Conservation (phyloP, 1,140 invertebrate species). For the Euwallacea similis region DNA sequence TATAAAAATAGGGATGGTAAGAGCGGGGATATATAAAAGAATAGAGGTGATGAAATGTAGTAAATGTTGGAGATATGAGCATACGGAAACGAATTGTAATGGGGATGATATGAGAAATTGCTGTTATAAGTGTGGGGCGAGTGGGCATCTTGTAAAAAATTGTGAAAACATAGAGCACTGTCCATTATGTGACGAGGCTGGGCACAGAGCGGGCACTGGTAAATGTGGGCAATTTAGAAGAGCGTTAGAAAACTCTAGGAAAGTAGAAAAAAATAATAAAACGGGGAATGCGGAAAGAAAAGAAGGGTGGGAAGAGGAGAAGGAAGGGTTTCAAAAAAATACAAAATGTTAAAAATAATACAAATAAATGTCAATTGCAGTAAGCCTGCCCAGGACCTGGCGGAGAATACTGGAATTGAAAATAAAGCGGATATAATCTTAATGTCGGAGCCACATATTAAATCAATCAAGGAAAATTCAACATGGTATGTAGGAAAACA, state of each 20-base stretch:
- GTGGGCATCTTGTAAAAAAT: constrained; percentile 1
- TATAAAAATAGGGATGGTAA: constrained; percentile 26
- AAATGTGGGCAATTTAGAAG: neutral
- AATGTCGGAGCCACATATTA: no score
- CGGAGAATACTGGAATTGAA: no score
- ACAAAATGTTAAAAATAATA: neutral
- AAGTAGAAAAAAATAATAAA: neutral
- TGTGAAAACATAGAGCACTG: constrained; percentile 9
- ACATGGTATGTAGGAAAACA: no score
- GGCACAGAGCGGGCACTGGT: neutral
- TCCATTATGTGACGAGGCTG: constrained; percentile 11
- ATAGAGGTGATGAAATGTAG: neutral
- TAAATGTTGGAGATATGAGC: constrained; percentile 21
- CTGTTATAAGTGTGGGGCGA: constrained; percentile 3
- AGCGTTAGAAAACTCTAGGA: neutral
- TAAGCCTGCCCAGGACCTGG: neutral
- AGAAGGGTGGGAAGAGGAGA: neutral
- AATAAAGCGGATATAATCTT: no score
- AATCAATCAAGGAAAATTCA: no score
- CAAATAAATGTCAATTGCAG: neutral
- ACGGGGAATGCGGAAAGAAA: neutral
- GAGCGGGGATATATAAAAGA: constrained; percentile 27
- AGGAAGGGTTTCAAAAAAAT: neutral
- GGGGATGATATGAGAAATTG: neutral
- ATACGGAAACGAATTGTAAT: neutral